Evolutionary conservation across 2,113 vertebrate genomes (phyloP).

Genomic region (Plecotus auritus): DNA sequence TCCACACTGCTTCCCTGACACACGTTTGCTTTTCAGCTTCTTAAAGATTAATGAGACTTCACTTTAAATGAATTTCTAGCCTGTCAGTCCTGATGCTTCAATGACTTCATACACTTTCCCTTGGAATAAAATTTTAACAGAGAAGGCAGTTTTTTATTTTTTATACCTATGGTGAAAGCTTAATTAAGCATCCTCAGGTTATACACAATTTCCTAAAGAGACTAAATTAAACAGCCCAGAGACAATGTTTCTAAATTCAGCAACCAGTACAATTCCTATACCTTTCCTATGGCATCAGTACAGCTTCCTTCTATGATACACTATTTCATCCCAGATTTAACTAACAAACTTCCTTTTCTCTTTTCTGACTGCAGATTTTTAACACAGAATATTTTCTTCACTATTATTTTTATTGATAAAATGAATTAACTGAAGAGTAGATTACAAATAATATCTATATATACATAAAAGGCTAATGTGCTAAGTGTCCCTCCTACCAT

Average conservation of each 20-base stretch:
- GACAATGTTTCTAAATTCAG: slow-evolving; percentile 42
- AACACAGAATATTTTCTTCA: slow-evolving; percentile 10
- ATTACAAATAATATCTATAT: neutral
- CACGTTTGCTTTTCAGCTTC: slow-evolving; percentile 63
- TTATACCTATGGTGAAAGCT: neutral
- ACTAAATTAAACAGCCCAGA: slow-evolving; percentile 3
- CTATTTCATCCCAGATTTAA: neutral
- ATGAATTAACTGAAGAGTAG: neutral
- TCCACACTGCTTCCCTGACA: slow-evolving; percentile 40
- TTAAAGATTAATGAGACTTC: slow-evolving; percentile 76
- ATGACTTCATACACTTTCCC: slow-evolving; percentile 44
- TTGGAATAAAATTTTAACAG: slow-evolving; percentile 63
- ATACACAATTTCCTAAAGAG: slow-evolving; percentile 26
- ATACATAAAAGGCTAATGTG: too few species aligned
- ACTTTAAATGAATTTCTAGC: slow-evolving; percentile 67
- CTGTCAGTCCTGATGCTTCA: slow-evolving; percentile 61
- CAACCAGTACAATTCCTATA: slow-evolving; percentile 5
- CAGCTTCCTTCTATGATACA: neutral
- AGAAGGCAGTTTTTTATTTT: slow-evolving; percentile 33
- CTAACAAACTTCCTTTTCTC: neutral
- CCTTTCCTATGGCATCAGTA: slow-evolving; percentile 20
- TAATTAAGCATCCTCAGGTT: neutral
- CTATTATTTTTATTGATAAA: slow-evolving; percentile 15
- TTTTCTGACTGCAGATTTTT: neutral
- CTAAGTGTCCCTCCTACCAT: too few species aligned